phyloP scores from a whole-genome alignment of 2,113 vertebrate genomes.

The Myanophis thanlyinensis region DNA sequence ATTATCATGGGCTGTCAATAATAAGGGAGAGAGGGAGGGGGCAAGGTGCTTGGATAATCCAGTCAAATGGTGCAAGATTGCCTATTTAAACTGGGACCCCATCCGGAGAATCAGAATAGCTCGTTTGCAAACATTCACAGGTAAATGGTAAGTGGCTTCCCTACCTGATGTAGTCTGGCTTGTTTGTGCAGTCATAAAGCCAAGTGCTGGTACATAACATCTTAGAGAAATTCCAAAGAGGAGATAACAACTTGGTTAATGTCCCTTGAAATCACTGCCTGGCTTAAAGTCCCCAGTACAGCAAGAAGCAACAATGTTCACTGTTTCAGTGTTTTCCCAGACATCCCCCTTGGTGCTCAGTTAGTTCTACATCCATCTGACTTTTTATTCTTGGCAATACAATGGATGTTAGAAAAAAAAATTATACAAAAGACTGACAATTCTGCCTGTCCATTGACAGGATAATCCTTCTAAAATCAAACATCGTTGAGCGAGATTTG shows the following conservation, averaged over 20 bases:
- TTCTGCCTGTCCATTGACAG: background rate
- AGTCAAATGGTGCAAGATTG: background rate
- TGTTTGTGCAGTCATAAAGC: background rate
- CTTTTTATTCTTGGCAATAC: background rate
- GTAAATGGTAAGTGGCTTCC: background rate
- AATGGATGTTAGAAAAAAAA: background rate
- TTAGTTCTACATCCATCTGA: background rate
- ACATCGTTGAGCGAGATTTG: background rate
- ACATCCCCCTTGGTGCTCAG: background rate
- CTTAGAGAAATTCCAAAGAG: background rate
- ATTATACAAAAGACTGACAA: background rate
- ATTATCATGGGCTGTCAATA: constrained; percentile 12
- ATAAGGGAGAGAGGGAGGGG: constrained; percentile 22
- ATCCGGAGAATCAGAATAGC: background rate
- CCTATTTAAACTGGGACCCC: background rate
- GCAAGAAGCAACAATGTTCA: background rate
- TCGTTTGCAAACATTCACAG: background rate
- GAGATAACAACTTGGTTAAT: background rate
- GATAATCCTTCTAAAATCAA: background rate
- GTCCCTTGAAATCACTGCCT: background rate
- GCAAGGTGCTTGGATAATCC: accelerated
- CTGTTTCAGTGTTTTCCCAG: background rate
- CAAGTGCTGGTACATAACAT: background rate
- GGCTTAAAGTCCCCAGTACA: background rate
- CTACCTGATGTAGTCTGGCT: background rate